phyloP scores from a whole-genome alignment of 1,140 invertebrate genomes.

The Ceratosolen solmsi region DNA sequence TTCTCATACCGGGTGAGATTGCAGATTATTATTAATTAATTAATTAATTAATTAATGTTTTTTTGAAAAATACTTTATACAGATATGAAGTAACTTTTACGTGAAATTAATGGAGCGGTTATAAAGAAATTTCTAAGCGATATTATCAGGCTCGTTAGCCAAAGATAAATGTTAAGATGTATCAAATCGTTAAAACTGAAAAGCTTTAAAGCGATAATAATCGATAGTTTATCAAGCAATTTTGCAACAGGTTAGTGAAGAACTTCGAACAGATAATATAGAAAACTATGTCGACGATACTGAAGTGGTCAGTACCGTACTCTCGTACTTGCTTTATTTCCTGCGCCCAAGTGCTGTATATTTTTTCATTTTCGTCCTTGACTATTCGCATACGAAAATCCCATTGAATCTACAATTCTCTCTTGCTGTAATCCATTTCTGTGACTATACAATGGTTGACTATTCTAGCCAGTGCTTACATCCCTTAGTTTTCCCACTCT shows the following conservation, averaged over 20 bases:
- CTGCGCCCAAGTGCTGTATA: not conserved
- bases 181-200: too few relatives aligned
- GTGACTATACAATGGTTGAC: not conserved
- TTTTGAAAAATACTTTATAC: too few relatives aligned
- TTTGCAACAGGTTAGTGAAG: constrained; percentile 31
- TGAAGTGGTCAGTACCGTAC: not conserved
- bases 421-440: not conserved
- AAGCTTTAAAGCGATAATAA: too few relatives aligned
- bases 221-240: not conserved
- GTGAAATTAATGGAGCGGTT: too few relatives aligned
- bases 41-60: too few relatives aligned
- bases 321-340: not conserved
- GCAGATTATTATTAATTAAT: too few relatives aligned
- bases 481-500: not conserved
- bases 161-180: too few relatives aligned
- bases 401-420: not conserved
- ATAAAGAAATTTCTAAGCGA: too few relatives aligned
- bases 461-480: not conserved
- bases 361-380: not conserved
- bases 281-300: not conserved
- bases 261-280: not conserved
- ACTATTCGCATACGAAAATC: not conserved
- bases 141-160: too few relatives aligned
- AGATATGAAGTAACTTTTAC: too few relatives aligned
- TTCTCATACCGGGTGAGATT: too few relatives aligned